These are phyloP conservation scores for Liolophura sinensis DNA, from an alignment of 1,140 invertebrate genomes.

Conservation along the genomic window DNA sequence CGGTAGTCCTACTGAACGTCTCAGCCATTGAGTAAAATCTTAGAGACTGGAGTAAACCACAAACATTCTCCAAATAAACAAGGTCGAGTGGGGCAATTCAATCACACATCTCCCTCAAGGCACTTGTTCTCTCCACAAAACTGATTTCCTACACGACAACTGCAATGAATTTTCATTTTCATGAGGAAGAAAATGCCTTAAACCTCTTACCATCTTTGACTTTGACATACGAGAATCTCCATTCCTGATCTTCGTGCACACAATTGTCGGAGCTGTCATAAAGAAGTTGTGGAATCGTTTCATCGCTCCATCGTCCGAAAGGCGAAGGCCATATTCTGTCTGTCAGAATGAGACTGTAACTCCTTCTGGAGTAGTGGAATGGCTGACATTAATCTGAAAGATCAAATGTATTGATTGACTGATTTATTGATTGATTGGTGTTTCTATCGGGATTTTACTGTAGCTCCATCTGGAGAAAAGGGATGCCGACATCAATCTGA, in stretches of 20 bases:
- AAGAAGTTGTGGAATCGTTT: constrained; percentile 55
- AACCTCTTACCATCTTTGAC: constrained; percentile 54
- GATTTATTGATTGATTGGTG: neutral
- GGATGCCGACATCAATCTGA: constrained; percentile 54
- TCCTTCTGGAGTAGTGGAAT: constrained; percentile 48
- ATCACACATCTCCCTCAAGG: too few relatives aligned
- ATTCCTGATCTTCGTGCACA: constrained; percentile 55
- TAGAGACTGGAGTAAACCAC: too few relatives aligned
- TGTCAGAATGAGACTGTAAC: constrained; percentile 26
- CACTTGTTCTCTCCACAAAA: too few relatives aligned
- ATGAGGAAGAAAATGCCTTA: too few relatives aligned
- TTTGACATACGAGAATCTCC: constrained; percentile 50
- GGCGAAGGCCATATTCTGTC: constrained; percentile 41
- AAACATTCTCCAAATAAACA: too few relatives aligned
- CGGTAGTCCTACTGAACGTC: too few relatives aligned
- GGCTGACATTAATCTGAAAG: constrained; percentile 52
- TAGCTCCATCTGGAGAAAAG: constrained; percentile 43
- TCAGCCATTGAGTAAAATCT: too few relatives aligned
- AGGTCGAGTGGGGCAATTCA: too few relatives aligned
- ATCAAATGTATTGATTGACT: neutral
- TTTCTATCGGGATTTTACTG: constrained; percentile 23
- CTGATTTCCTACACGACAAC: too few relatives aligned
- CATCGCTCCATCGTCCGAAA: constrained; percentile 59
- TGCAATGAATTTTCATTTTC: too few relatives aligned
- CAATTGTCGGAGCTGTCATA: constrained; percentile 38